Conservation (phyloP, 30 jellyfish, hydroid and myxozoan species). For the Rhopilema esculentum region DNA sequence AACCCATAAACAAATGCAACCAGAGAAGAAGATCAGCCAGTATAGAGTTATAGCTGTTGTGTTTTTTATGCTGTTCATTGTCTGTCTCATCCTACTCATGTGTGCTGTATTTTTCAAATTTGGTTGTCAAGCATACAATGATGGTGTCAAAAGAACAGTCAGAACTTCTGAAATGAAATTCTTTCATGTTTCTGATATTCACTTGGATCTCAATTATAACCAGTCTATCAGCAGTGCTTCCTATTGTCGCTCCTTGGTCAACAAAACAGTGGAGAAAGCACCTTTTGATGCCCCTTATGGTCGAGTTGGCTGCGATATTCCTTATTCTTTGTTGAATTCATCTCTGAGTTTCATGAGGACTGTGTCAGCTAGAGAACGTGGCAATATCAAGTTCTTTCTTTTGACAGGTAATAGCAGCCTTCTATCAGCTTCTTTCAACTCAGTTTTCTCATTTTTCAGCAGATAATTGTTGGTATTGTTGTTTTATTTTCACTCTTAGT, state of each 20-base stretch:
- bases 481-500: too few relatives aligned
- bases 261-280: constrained; percentile 54
- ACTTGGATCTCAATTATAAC: constrained; percentile 61
- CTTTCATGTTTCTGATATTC: constrained; percentile 70
- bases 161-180: constrained; percentile 9
- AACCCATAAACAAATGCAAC: not conserved
- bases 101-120: constrained; percentile 22
- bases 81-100: constrained; percentile 8
- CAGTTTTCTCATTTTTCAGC: too few relatives aligned
- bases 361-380: not conserved
- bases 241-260: constrained; percentile 38
- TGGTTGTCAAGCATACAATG: constrained; percentile 9
- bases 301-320: constrained; percentile 72
- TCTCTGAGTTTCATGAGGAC: constrained; percentile 31
- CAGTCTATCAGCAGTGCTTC: constrained; percentile 16
- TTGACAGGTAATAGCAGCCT: constrained; percentile 73
- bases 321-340: constrained; percentile 25
- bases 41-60: constrained; percentile 12
- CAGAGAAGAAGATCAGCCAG: not conserved
- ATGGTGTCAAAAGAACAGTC: not conserved
- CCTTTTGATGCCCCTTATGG: constrained; percentile 69
- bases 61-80: not conserved
- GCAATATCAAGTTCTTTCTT: constrained; percentile 17
- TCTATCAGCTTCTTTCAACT: too few relatives aligned
- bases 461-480: too few relatives aligned